These are phyloP conservation scores for Heliconius himera DNA, from an alignment of 1,140 invertebrate species.

Conservation along the genomic window DNA sequence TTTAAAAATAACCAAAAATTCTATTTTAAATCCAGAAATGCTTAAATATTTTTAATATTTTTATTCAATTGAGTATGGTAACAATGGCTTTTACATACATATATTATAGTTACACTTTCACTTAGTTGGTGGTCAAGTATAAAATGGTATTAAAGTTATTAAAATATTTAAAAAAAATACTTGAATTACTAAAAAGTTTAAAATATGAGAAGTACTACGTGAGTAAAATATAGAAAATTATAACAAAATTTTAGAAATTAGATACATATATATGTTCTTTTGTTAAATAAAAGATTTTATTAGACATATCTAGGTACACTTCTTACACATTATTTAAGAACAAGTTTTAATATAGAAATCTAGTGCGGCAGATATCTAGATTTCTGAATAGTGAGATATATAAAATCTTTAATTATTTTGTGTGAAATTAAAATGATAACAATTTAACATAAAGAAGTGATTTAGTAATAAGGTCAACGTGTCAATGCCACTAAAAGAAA, in stretches of 20 bases:
- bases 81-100: background rate
- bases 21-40: no score
- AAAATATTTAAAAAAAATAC: background rate
- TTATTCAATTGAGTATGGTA: background rate
- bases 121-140: background rate
- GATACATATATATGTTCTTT: no score
- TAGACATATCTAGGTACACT: no score
- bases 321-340: no score
- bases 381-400: background rate
- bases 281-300: no score
- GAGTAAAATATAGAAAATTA: no score
- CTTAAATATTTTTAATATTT: no score
- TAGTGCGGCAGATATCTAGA: background rate
- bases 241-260: no score
- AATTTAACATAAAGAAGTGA: background rate
- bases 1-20: no score
- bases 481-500: constrained; percentile 61
- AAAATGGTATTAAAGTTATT: background rate
- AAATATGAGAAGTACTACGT: no score
- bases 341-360: background rate
- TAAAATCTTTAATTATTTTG: background rate
- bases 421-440: background rate
- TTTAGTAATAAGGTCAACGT: constrained; percentile 56
- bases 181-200: no score
- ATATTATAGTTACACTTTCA: background rate